A percentile compares a stretch with the other conserved stretches of the same genome.
These are phyloP conservation scores for Caerostris extrusa DNA, from an alignment of 1,140 invertebrate genomes.

Conservation along the genomic window DNA sequence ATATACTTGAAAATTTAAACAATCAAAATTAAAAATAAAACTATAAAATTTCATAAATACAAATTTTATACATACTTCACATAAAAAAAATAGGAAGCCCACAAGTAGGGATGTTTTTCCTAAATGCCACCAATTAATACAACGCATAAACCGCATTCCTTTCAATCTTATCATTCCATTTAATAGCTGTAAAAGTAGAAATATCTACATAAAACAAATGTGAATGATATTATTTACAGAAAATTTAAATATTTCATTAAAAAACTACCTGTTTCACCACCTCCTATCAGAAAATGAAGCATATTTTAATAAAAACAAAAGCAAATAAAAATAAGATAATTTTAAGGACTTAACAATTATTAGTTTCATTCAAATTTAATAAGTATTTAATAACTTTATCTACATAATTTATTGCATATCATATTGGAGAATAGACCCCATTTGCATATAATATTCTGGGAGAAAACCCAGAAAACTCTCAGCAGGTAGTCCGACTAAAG, in stretches of 20 bases:
- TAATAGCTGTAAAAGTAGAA: neutral
- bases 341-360: too few species aligned
- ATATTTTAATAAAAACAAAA: neutral
- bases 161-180: slow-evolving; percentile 51
- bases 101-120: slow-evolving; percentile 53
- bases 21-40: too few species aligned
- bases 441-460: too few species aligned
- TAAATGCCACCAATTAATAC: slow-evolving; percentile 61
- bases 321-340: neutral
- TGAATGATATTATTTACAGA: neutral
- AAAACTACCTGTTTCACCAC: too few species aligned
- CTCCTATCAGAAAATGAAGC: neutral
- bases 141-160: slow-evolving; percentile 55
- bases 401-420: too few species aligned
- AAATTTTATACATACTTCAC: slow-evolving; percentile 19
- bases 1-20: neutral
- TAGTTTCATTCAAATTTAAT: too few species aligned
- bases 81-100: slow-evolving; percentile 55
- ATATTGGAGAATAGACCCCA: too few species aligned
- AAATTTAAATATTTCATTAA: too few species aligned
- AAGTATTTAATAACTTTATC: too few species aligned
- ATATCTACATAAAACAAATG: neutral
- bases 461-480: too few species aligned
- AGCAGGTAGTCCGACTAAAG: too few species aligned
- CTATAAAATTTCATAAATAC: too few species aligned